Percentiles rank a stretch among this genome's conserved stretches.
Evolutionary conservation across 2,113 vertebrate genomes (phyloP).

Genomic region (Sorex fumeus): DNA sequence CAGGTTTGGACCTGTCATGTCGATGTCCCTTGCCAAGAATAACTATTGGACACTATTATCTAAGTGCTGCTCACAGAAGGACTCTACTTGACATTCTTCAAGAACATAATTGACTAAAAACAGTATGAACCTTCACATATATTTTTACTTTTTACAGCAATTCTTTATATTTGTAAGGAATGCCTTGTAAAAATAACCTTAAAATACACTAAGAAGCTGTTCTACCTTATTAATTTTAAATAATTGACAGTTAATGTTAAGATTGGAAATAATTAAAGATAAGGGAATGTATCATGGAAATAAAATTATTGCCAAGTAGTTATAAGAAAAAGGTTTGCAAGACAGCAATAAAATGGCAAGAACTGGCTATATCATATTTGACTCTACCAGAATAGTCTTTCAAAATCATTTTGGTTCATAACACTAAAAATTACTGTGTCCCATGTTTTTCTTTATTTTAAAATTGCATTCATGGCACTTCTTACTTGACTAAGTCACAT

Average conservation of each 20-base stretch:
- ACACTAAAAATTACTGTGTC: neutral
- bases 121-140: constrained; percentile 9
- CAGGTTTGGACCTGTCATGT: constrained; percentile 25
- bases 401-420: constrained; percentile 25
- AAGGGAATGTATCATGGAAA: constrained; percentile 5
- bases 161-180: constrained; percentile 41
- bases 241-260: constrained; percentile 20
- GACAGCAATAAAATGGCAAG: neutral
- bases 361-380: neutral
- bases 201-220: constrained; percentile 25
- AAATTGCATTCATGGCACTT: neutral
- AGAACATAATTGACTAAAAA: constrained; percentile 22
- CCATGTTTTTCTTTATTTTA: neutral
- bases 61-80: neutral
- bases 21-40: constrained; percentile 50
- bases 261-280: constrained; percentile 54
- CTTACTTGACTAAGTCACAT: neutral
- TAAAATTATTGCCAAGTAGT: constrained; percentile 27
- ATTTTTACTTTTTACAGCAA: constrained; percentile 42
- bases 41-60: neutral
- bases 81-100: constrained; percentile 19
- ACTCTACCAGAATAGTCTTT: neutral
- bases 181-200: neutral
- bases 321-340: neutral
- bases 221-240: constrained; percentile 59